Percentiles rank a stretch among this genome's conserved stretches.
phyloP scores from a whole-genome alignment of 2,888 invertebrate species.

The Metacarcinus magister region DNA sequence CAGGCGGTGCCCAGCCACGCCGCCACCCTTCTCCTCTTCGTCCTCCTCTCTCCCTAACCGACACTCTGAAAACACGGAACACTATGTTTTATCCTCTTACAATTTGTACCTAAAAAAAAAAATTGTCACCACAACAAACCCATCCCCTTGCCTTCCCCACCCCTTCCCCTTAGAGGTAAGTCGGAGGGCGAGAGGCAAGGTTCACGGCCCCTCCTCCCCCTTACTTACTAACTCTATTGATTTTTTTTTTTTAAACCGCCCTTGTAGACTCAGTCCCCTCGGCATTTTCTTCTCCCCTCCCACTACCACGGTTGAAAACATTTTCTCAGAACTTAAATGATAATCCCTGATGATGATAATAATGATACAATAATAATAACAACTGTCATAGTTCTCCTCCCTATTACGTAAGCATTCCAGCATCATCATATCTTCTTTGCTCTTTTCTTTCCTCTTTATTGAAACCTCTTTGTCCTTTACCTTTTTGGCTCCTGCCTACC shows the following conservation, averaged over 20 bases:
- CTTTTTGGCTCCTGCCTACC: too few species aligned
- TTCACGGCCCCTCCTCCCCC: neutral
- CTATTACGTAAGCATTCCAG: too few species aligned
- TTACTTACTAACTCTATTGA: neutral
- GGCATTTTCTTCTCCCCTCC: neutral
- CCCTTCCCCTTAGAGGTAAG: neutral
- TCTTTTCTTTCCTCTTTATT: too few species aligned
- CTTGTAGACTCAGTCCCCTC: too few species aligned
- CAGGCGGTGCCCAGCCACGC: neutral
- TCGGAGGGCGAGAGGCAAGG: too few species aligned
- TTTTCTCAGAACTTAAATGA: neutral
- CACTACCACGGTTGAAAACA: neutral
- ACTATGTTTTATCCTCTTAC: slow-evolving; percentile 8
- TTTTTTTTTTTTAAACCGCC: too few species aligned
- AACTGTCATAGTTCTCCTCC: too few species aligned
- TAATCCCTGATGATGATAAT: neutral
- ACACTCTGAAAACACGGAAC: neutral
- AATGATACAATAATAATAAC: neutral
- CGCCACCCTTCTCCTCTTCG: neutral
- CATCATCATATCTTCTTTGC: too few species aligned
- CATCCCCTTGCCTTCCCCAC: neutral
- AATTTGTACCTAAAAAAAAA: neutral
- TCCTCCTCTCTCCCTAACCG: neutral
- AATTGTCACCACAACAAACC: neutral
- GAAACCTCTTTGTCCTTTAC: too few species aligned